These are phyloP conservation scores for Danio tinwini DNA, from an alignment of 2,797 vertebrate species.

Conservation along the genomic window DNA sequence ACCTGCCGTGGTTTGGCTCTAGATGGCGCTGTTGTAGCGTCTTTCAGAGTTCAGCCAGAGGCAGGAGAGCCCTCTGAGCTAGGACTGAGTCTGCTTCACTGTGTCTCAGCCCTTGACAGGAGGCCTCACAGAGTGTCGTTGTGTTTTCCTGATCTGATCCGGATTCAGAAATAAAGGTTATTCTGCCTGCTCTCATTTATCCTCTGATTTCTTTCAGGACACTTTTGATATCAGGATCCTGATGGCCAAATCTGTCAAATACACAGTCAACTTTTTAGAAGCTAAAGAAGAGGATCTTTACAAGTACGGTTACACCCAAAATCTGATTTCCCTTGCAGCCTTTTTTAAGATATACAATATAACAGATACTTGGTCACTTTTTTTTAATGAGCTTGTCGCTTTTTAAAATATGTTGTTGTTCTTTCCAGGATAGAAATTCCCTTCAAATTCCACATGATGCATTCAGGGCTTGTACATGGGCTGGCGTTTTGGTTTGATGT, in stretches of 20 bases:
- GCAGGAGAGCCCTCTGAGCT: slow-evolving; percentile 39
- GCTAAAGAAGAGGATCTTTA: slow-evolving; percentile 96
- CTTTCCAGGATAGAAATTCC: slow-evolving; percentile 93
- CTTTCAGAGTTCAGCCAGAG: slow-evolving; percentile 15
- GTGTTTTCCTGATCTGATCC: not conserved
- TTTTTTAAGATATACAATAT: not conserved
- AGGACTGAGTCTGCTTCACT: slow-evolving; percentile 27
- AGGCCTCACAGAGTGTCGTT: slow-evolving; percentile 37
- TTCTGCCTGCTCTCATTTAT: not conserved
- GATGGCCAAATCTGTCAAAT: slow-evolving; percentile 97
- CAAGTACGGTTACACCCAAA: slow-evolving; percentile 75
- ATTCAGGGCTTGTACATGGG: slow-evolving; percentile 94
- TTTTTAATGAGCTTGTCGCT: not conserved
- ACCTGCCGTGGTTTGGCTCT: slow-evolving; percentile 18
- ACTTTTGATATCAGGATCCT: slow-evolving; percentile 96
- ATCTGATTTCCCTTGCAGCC: not conserved
- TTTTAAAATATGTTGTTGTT: not conserved
- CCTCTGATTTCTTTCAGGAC: slow-evolving; percentile 76
- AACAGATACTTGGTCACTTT: not conserved
- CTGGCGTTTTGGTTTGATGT: slow-evolving; percentile 98
- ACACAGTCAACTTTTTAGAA: slow-evolving; percentile 97
- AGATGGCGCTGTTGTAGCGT: slow-evolving; percentile 5
- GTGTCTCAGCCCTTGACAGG: slow-evolving; percentile 46
- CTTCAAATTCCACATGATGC: slow-evolving; percentile 98
- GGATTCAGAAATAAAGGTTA: not conserved